Evolutionary conservation across 2,888 invertebrate genomes (phyloP), one percentile per base, ranked within the genome.

Genomic region (Eupeodes luniger): DNA sequence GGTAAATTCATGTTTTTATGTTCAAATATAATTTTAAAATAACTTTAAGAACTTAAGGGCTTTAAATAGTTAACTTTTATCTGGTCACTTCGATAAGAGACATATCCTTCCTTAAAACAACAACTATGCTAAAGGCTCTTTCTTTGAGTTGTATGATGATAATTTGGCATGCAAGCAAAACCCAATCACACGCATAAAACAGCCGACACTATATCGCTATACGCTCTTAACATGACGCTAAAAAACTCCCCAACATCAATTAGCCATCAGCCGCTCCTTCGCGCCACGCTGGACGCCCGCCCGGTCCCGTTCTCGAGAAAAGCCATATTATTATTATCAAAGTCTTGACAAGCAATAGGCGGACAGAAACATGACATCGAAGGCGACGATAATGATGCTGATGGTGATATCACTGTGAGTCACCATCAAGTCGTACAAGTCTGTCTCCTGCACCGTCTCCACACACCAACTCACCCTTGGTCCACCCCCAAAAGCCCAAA

Each of bases 321-420:
- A 72, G 80, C 80, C 83, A 83, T 83, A 67, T 76, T 83, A 76
- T 76, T 40, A 72, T 76, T 83, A 81, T 80, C 72, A 72, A 72
- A 83, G 70, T 67, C 87, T 70, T 85, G 85, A 85, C 85, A 85
- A 78, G 85, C 85, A 88, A 78, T 88, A 85, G 85, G 85, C 88
- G 78, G 88, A 85, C 88, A 88, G 85, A 78, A 81, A 85, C 81
- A 85, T 81, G 85, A 85, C 88, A 88, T 88, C 81, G 64, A 62
- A 85, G 81, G 85, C 85, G 81, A 81, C 75, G 85, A 81, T 85
- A 88, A 88, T 88, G 88, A 88, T 88, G 88, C 81, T 81, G 34
- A n/a, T 34, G 53, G 51, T 79, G 79, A 86, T 86, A 79, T 86
- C 70, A 69, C 72, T 67, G 53, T 74, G 72, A 77, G 77, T 66